Conservation (phyloP, 2,888 invertebrate species). For the Pegoplata infirma region DNA sequence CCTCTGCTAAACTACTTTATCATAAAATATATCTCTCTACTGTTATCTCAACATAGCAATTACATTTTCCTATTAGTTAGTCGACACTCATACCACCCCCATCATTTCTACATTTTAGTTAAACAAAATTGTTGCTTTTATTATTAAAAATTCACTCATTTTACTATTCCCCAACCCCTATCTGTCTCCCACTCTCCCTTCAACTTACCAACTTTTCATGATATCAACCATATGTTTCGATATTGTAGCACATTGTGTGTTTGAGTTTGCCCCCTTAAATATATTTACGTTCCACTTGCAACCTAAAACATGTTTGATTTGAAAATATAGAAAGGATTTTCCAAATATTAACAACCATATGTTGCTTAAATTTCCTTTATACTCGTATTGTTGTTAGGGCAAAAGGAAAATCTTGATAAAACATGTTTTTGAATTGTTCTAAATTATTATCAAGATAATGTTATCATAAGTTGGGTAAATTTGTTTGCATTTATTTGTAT, state of each 20-base stretch:
- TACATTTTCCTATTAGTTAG: constrained; percentile 5
- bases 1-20: neutral
- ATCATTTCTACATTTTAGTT: neutral
- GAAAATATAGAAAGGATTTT: constrained; percentile 15
- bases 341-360: constrained; percentile 42
- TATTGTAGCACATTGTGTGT: neutral
- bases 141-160: neutral
- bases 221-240: neutral
- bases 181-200: too few species aligned
- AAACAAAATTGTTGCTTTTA: neutral
- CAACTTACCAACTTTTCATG: too few species aligned
- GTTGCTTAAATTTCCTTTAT: constrained; percentile 18
- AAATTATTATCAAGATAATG: constrained; percentile 56
- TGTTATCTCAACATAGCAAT: constrained; percentile 34
- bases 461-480: constrained; percentile 16
- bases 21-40: constrained; percentile 5
- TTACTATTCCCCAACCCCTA: neutral
- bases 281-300: constrained; percentile 8
- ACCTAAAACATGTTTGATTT: constrained; percentile 6
- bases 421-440: constrained; percentile 48
- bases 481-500: neutral
- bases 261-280: neutral
- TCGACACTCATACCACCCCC: neutral
- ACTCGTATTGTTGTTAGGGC: constrained; percentile 20
- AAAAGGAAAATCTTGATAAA: constrained; percentile 36